phyloP scores from a whole-genome alignment of 2,113 vertebrate species.

The Trachemys scripta region DNA sequence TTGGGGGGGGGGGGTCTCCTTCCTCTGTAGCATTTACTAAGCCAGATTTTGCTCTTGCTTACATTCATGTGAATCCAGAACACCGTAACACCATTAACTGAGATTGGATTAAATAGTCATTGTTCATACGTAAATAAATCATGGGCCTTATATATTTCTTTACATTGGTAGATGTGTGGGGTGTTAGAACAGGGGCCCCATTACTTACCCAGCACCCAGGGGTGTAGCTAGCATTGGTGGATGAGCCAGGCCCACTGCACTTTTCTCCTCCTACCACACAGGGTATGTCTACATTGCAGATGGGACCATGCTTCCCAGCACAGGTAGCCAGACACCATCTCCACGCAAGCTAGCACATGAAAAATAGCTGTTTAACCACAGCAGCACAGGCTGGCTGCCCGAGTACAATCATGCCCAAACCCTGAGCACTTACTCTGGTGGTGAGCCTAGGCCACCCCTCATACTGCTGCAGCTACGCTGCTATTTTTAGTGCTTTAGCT shows the following conservation, averaged over 20 bases:
- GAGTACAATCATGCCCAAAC: background rate
- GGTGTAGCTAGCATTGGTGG: background rate
- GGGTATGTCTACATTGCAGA: background rate
- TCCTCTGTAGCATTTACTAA: background rate
- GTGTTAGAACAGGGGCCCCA: background rate
- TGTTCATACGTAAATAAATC: background rate
- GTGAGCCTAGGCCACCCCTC: background rate
- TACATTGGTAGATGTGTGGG: background rate
- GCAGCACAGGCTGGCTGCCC: background rate
- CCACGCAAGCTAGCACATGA: background rate
- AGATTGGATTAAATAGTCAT: background rate
- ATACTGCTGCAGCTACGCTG: background rate
- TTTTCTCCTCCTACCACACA: background rate
- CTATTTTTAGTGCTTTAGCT: background rate
- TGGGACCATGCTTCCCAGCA: background rate
- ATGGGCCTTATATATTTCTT: background rate
- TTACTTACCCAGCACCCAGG: background rate
- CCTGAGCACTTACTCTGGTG: background rate
- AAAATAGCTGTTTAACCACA: background rate
- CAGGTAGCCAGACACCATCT: background rate
- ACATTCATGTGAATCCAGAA: background rate
- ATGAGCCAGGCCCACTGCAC: background rate
- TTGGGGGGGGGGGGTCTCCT: too few relatives aligned
- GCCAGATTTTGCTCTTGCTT: background rate
- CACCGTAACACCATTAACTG: background rate